Evolutionary conservation across 2,113 vertebrate genomes (phyloP).

Genomic region (Caranx ignobilis): DNA sequence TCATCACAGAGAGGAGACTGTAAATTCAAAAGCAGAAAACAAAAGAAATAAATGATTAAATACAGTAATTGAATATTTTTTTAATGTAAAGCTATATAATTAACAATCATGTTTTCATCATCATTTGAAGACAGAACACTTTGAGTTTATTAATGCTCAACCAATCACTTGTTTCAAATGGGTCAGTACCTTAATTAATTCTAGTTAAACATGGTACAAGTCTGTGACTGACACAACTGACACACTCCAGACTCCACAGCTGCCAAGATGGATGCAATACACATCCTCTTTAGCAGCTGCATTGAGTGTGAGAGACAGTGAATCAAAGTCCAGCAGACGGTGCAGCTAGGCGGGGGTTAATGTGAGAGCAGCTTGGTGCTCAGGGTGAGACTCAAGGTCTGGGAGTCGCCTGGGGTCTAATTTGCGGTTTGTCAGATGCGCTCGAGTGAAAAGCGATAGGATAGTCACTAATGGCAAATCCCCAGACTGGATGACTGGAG

Average conservation of each 20-base stretch:
- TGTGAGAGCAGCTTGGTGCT: not conserved
- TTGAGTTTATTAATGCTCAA: too few relatives aligned
- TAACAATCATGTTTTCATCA: too few relatives aligned
- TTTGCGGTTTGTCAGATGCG: not conserved
- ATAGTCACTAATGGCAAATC: not conserved
- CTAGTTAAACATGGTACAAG: too few relatives aligned
- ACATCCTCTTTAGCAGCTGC: too few relatives aligned
- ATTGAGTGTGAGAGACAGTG: too few relatives aligned
- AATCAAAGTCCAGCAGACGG: not conserved
- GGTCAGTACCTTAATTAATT: too few relatives aligned
- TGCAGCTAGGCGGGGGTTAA: too few relatives aligned
- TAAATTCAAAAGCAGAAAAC: not conserved
- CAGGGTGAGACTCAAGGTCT: slow-evolving; percentile 3
- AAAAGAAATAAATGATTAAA: not conserved
- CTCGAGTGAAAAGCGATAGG: slow-evolving; percentile 14
- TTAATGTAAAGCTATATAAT: too few relatives aligned
- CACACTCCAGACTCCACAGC: too few relatives aligned
- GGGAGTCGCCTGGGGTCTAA: not conserved
- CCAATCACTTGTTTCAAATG: too few relatives aligned
- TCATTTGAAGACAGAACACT: not conserved
- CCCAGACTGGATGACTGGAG: not conserved
- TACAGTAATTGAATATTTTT: not conserved
- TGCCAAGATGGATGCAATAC: too few relatives aligned
- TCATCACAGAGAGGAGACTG: not conserved
- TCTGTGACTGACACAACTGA: too few relatives aligned